Base-by-base conservation (phyloP, 2,888 invertebrate species). In the Trachelus iudaicus region DNA sequence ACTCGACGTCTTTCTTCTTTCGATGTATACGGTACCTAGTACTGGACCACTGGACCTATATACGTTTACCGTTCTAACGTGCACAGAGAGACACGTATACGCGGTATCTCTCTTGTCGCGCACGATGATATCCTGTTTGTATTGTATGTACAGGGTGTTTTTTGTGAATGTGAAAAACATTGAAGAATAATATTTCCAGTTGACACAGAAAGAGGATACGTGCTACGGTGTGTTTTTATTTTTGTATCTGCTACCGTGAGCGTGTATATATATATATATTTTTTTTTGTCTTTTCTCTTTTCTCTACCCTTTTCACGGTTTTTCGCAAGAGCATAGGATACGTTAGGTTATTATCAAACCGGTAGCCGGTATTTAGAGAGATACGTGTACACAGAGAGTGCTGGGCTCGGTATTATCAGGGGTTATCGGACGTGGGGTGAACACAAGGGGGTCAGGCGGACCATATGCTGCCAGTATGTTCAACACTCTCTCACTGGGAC, bases 381-480 rank as follows among this genome's bases (percentile, higher is more conserved):
- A 69, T 12, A 35, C 74, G 34, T 74, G 34, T 74, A n/a, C 34
- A 74, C 74, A 69, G 69, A 40, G n/a, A 56, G 69, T 79, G 78
- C 71, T 23, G 56, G 56, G 56, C 71, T 34, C 33, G 81, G 81
- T 87, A 89, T 89, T 89, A 90, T 90, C 89, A 82, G 86, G 82
- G 86, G 88, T 86, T 86, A 87, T 88, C 87, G 83, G 80, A 81
- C 77, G 76, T 33, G 76, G 75, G 77, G 78, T 81, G 81, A 79
- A n/a, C 69, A 69, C 34, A 76, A 68, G 77, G 75, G 76, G 77
- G 79, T 80, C 30, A 80, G 81, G 81, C 80, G 73, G 79, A 85
- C 88, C 89, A 88, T 89, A 89, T 88, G 88, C 88, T 85, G 85
- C 87, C 87, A 85, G 88, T 88, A 88, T 89, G 89, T 89, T 86